phyloP scores from a whole-genome alignment of 2,797 vertebrate genomes.

The Oreortyx pictus region DNA sequence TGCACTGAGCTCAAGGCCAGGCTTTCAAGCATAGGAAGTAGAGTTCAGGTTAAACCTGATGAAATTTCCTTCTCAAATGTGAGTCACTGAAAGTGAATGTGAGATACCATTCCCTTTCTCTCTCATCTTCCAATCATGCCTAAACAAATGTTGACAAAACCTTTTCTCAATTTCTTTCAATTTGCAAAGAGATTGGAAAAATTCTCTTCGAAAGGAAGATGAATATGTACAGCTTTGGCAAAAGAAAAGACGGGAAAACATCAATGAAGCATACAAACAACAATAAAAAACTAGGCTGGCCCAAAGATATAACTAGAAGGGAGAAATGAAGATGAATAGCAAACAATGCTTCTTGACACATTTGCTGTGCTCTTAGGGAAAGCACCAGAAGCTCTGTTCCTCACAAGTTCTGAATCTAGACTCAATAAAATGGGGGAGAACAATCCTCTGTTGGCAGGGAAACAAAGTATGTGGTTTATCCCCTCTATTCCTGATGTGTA shows the following conservation, averaged over 20 bases:
- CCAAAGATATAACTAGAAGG: neutral
- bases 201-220: neutral
- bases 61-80: neutral
- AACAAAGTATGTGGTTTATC: neutral
- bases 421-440: neutral
- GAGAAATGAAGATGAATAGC: neutral
- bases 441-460: neutral
- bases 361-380: neutral
- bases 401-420: neutral
- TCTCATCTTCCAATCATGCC: neutral
- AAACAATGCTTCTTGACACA: neutral
- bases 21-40: neutral
- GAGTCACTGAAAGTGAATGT: neutral
- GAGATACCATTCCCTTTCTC: neutral
- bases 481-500: neutral
- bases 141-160: neutral
- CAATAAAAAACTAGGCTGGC: neutral
- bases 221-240: neutral
- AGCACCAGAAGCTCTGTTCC: neutral
- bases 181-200: neutral
- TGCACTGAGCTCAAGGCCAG: neutral
- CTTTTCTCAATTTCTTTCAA: neutral
- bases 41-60: neutral
- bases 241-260: neutral
- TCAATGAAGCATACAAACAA: neutral